A percentile compares a stretch with the other conserved stretches of the same genome.
phyloP scores from a whole-genome alignment of 1,140 invertebrate genomes.

The Ceratosolen fusciceps region DNA sequence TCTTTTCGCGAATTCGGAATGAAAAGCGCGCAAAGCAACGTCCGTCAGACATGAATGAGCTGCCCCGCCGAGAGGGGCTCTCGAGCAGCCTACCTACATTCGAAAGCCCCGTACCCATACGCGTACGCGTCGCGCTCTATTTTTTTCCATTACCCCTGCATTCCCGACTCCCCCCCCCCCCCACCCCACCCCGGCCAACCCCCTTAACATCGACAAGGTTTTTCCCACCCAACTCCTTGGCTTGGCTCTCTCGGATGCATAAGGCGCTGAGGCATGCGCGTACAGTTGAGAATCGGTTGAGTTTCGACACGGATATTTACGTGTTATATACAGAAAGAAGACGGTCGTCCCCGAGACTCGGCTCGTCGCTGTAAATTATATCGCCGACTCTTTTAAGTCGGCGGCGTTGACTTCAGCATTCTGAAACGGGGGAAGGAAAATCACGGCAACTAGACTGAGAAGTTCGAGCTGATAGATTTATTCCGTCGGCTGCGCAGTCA shows the following conservation, averaged over 20 bases:
- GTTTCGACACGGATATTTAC: constrained; percentile 40
- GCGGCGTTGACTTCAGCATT: constrained; percentile 18
- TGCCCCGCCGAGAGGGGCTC: too few species aligned
- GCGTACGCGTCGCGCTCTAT: background rate
- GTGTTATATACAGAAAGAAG: constrained; percentile 24
- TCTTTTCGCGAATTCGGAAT: constrained; percentile 9
- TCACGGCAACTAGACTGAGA: constrained; percentile 2
- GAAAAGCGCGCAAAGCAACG: constrained; percentile 9
- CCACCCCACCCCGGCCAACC: background rate
- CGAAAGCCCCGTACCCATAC: background rate
- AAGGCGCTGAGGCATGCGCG: constrained; percentile 2
- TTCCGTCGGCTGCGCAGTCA: background rate
- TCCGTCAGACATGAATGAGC: background rate
- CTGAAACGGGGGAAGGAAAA: constrained; percentile 1
- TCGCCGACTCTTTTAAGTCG: background rate
- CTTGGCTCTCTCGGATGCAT: constrained; percentile 1
- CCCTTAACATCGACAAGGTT: background rate
- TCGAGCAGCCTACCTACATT: too few species aligned
- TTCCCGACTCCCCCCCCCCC: background rate
- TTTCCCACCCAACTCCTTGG: background rate
- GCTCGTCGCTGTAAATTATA: constrained; percentile 28
- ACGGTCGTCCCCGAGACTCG: background rate
- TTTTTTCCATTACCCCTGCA: background rate
- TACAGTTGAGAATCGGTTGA: constrained; percentile 36
- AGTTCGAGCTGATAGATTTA: constrained; percentile 3